Percentiles rank a stretch among this genome's conserved stretches.
Evolutionary conservation across 35 echinoderm and acorn worm species (phyloP).

Genomic region (Eucidaris tribuloides): DNA sequence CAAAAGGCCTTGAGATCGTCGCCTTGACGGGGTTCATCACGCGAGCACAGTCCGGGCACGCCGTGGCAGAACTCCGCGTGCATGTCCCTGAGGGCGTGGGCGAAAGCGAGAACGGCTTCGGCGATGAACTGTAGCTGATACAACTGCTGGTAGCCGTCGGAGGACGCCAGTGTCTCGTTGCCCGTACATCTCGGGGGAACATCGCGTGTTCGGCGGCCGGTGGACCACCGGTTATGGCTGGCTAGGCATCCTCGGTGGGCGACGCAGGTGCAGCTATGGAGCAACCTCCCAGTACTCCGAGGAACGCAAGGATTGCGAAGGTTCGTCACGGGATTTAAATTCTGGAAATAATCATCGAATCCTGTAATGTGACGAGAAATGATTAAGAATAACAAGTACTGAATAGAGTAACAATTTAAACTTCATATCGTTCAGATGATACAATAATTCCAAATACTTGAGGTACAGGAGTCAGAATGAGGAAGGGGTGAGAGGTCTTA

Average conservation of each 20-base stretch:
- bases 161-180: background rate
- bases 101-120: slow-evolving; percentile 75
- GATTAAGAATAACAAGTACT: slow-evolving; percentile 6
- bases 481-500: too few relatives aligned
- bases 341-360: slow-evolving; percentile 76
- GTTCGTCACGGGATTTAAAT: slow-evolving; percentile 44
- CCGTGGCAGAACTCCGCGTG: slow-evolving; percentile 56
- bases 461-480: too few relatives aligned
- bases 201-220: background rate
- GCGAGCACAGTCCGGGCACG: slow-evolving; percentile 31
- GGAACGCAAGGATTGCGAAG: slow-evolving; percentile 72
- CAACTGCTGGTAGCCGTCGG: slow-evolving; percentile 40
- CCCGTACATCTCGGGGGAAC: background rate
- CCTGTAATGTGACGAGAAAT: slow-evolving; percentile 6
- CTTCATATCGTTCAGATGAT: too few relatives aligned
- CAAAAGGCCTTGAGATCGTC: slow-evolving; percentile 42
- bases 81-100: slow-evolving; percentile 76
- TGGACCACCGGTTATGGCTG: background rate
- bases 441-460: too few relatives aligned
- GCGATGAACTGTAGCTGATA: slow-evolving; percentile 77
- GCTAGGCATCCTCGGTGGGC: background rate
- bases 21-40: slow-evolving; percentile 60
- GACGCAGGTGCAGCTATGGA: slow-evolving; percentile 67
- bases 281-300: slow-evolving; percentile 73
- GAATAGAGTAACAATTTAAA: too few relatives aligned